Evolutionary conservation across 2,113 vertebrate species (phyloP).

Genomic region (Drymodes brunneopygia): DNA sequence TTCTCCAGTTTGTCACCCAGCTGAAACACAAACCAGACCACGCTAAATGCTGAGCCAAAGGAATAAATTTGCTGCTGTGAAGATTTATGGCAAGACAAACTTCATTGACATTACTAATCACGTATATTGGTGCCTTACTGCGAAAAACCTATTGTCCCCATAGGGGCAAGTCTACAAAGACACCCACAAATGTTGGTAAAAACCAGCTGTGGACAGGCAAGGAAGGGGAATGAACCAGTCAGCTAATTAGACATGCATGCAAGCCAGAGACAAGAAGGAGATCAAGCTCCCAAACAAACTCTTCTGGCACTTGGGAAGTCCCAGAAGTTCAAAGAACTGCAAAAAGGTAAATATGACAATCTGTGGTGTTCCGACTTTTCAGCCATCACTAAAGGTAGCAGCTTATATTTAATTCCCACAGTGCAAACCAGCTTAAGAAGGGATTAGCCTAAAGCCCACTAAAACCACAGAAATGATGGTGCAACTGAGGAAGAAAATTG

Average conservation of each 20-base stretch:
- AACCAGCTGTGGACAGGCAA: background rate
- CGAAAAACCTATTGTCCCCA: background rate
- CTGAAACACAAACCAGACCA: conserved; percentile 24
- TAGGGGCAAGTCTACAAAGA: background rate
- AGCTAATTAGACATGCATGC: background rate
- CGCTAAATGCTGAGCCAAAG: background rate
- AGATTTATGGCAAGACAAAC: background rate
- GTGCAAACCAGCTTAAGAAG: background rate
- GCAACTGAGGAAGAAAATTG: background rate
- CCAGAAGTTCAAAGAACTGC: background rate
- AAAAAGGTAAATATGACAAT: background rate
- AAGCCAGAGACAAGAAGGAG: background rate
- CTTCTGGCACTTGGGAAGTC: background rate
- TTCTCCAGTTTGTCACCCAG: background rate
- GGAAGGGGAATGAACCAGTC: background rate
- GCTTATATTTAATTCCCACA: background rate
- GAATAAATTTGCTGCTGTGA: background rate
- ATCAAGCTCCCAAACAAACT: background rate
- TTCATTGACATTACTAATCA: background rate
- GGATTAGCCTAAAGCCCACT: conserved; percentile 9
- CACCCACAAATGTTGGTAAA: background rate
- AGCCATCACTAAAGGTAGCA: background rate
- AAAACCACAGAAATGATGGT: background rate
- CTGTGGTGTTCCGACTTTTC: background rate
- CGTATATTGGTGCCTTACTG: background rate